Percentiles rank a stretch among this genome's conserved stretches.
phyloP scores from a whole-genome alignment of 2,888 invertebrate species.

The Thymelicus lineola region DNA sequence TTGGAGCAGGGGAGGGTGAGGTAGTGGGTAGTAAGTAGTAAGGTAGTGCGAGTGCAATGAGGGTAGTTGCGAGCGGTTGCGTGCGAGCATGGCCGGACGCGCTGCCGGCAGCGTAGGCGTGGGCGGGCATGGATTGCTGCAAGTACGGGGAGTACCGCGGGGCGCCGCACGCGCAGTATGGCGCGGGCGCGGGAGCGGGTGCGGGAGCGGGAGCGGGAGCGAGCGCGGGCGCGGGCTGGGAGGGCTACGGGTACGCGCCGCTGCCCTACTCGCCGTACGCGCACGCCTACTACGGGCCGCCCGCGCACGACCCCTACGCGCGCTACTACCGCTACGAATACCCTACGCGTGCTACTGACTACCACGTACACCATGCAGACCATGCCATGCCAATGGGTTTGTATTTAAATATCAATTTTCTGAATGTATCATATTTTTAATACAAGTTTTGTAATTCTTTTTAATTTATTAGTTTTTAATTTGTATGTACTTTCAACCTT shows the following conservation, averaged over 20 bases:
- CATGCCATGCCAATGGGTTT: slow-evolving; percentile 78
- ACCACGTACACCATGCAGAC: slow-evolving; percentile 73
- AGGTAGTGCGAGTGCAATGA: slow-evolving; percentile 55
- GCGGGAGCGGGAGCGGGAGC: slow-evolving; percentile 58
- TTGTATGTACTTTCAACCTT: too few species aligned
- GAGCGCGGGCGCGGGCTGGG: slow-evolving; percentile 59
- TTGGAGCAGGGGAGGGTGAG: slow-evolving; percentile 31
- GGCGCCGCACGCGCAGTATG: slow-evolving; percentile 64
- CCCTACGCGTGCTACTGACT: slow-evolving; percentile 52
- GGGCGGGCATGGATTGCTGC: slow-evolving; percentile 78
- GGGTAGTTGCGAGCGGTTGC: slow-evolving; percentile 62
- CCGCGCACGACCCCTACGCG: slow-evolving; percentile 73
- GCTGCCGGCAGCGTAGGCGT: slow-evolving; percentile 67
- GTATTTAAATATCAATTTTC: slow-evolving; percentile 42
- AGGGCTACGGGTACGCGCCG: slow-evolving; percentile 68
- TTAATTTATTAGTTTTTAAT: too few species aligned
- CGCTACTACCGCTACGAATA: slow-evolving; percentile 80
- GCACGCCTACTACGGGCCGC: slow-evolving; percentile 58
- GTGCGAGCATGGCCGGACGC: slow-evolving; percentile 65
- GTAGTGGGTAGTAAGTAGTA: slow-evolving; percentile 37
- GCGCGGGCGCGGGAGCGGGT: slow-evolving; percentile 59
- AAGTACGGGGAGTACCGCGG: slow-evolving; percentile 81
- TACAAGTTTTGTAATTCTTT: neutral
- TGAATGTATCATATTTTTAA: slow-evolving; percentile 44
- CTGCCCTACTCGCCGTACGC: slow-evolving; percentile 56